Base-by-base conservation (phyloP, 2,888 invertebrate genomes). In the Hipparchia semele region DNA sequence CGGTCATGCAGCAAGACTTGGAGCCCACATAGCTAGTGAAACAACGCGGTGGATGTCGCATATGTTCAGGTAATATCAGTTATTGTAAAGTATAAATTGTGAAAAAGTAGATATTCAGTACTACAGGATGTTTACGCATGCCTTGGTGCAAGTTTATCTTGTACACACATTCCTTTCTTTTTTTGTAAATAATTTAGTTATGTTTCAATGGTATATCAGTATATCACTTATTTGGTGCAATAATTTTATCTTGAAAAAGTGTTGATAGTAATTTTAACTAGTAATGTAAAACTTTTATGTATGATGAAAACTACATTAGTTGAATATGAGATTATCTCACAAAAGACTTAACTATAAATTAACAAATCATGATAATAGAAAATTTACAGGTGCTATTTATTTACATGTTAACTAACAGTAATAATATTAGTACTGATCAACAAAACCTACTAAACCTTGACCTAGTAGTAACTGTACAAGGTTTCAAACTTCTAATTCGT, bases 41-140 rank as follows among this genome's bases (percentile, higher is more conserved):
- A 97, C 98, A 0, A 97, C 97, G 5, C 93, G 97, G 79, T 98
- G 98, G 98, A 94, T 98, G 82, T 96, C 97, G 70, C 96, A 97
- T 83, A 95, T 98, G 83, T 98, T 98, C 91, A 96, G 96, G 97
- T 97, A 86, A 84, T 65, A 6, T 39, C 4, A 54, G 9, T 54
- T 23, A 8, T 23, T 65, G n/a, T 51, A 13, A 23, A 13, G 56
- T 56, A 23, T 58, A 9, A 8, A 58, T 13, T 23, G 13, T 56
- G 10, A 53, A 39, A 61, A 51, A 39, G 10, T 58, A 60, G 8
- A 4, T n/a, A 12, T 8, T 49, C 4, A 51, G 4, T 53, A 33
- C 33, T 49, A 53, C 33, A 65, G 65, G 12, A 66, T 66, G 53
- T 53, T 53, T 53, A 66, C 6, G 53, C 23, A 66, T 66, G 8